Evolutionary conservation across 2,113 vertebrate genomes (phyloP), one percentile per base, ranked within the genome.

Genomic region (Chloroceryle aenea): DNA sequence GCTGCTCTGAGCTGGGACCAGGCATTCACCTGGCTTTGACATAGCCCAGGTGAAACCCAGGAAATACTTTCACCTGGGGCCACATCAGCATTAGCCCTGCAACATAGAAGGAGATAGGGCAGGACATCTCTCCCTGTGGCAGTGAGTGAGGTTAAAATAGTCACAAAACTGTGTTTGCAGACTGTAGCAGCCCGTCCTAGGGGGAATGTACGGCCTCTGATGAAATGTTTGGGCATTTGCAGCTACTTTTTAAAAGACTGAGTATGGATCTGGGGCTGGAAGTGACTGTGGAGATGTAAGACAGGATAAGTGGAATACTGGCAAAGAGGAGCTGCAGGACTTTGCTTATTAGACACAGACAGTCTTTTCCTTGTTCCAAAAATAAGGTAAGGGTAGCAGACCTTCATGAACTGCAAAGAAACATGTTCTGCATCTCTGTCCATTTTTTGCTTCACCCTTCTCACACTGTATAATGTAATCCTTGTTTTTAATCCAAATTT

Each of bases 31-130:
- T 47, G 67, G 16, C 38, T 55, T 52, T n/a, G 26, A 69, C 12
- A 29, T 25, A 21, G 26, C n/a, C 76, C 34, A 38, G 69, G 45
- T 1, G 0, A 38, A 38, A 84, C 26, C 0, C 16, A 10, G 59
- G 18, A 38, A 27, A 14, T 21, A 5, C 15, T 61, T 69, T 45
- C 63, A 48, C 20, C 50, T 16, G 20, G 22, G n/a, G 18, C 55
- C 25, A 25, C 4, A 2, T 0, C 22, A 66, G 18, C n/a, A 10
- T 43, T 40, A 76, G 14, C 52, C 21, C n/a, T 45, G 58, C 52
- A 32, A 27, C 12, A 36, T 29, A 27, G 43, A 47, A 89, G 42
- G 30, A 50, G n/a, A 66, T 15, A n/a, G 64, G 63, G 42, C 42
- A 43, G 47, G 20, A 43, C 53, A 8, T 40, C 42, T 18, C 25